phyloP scores from a whole-genome alignment of 2,797 vertebrate species.

The Apogon talboti region DNA sequence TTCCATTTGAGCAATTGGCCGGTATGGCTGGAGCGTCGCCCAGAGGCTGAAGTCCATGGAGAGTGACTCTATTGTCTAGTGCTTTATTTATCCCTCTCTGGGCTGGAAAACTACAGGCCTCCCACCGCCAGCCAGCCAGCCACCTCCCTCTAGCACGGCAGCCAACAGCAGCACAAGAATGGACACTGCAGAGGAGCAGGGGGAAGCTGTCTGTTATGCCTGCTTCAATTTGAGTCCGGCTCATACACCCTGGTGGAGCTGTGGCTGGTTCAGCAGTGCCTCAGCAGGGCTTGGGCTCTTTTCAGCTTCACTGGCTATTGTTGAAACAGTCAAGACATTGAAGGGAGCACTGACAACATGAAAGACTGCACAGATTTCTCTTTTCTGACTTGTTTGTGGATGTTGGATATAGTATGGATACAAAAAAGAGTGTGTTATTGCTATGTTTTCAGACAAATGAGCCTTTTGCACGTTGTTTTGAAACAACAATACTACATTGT shows the following conservation, averaged over 20 bases:
- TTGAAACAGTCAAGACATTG: conserved; percentile 26
- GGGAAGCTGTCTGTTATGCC: conserved; percentile 37
- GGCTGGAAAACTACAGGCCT: conserved; percentile 41
- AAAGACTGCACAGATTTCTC: conserved; percentile 8
- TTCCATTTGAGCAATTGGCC: conserved; percentile 78
- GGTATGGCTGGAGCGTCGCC: conserved; percentile 71
- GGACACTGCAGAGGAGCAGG: conserved; percentile 40
- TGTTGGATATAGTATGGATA: conserved; percentile 13
- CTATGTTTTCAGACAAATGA: conserved; percentile 33
- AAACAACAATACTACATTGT: conserved; percentile 19
- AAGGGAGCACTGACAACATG: conserved; percentile 19
- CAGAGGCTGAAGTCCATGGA: conserved; percentile 66
- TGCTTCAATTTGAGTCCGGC: conserved; percentile 35
- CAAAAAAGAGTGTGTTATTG: conserved; percentile 19
- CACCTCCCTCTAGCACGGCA: conserved; percentile 34
- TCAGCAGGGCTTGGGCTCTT: conserved; percentile 21
- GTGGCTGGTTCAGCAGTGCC: conserved; percentile 11
- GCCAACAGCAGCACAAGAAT: conserved; percentile 50
- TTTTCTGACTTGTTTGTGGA: conserved; percentile 15
- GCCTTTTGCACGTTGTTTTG: conserved; percentile 25
- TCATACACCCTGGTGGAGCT: conserved; percentile 8
- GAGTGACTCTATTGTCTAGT: conserved; percentile 77
- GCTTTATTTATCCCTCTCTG: conserved; percentile 75
- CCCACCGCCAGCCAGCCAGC: conserved; percentile 5
- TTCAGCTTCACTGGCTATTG: conserved; percentile 39